A percentile compares a stretch with the other conserved stretches of the same genome.
Conservation (phyloP, 1,140 invertebrate species). For the Anoplolepis gracilipes region DNA sequence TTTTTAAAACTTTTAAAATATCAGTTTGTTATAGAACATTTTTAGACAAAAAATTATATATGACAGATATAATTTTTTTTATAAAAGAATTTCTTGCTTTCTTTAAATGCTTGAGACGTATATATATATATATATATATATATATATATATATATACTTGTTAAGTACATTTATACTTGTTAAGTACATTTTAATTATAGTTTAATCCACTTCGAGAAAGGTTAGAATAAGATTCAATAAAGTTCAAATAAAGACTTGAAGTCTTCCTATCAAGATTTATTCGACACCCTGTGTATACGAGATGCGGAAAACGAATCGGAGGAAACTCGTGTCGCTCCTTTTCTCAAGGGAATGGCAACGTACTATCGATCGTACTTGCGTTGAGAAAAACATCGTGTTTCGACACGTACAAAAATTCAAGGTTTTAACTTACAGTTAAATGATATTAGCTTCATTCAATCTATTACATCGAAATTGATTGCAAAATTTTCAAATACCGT, state of each 20-base stretch:
- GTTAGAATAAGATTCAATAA: background rate
- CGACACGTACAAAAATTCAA: conserved; percentile 38
- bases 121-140: too few relatives aligned
- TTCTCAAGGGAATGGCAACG: conserved; percentile 38
- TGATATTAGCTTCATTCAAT: background rate
- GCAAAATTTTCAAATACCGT: background rate
- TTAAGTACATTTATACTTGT: background rate
- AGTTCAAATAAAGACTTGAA: background rate
- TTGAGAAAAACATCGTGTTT: conserved; percentile 36
- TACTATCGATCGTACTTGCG: conserved; percentile 47
- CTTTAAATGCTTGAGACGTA: too few relatives aligned
- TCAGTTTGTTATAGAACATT: background rate
- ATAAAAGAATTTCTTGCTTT: background rate
- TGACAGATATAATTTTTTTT: background rate
- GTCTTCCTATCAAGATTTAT: background rate
- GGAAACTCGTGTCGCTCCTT: conserved; percentile 53
- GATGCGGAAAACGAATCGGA: conserved; percentile 33
- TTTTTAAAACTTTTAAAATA: background rate
- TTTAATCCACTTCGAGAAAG: background rate
- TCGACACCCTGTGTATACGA: background rate
- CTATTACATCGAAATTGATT: background rate
- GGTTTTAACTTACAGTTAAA: background rate
- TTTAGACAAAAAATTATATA: background rate
- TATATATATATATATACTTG: too few relatives aligned
- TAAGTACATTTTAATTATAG: too few relatives aligned